Evolutionary conservation across 2,888 invertebrate genomes (phyloP), one percentile per base, ranked within the genome.

Genomic region (Andrena marginata): DNA sequence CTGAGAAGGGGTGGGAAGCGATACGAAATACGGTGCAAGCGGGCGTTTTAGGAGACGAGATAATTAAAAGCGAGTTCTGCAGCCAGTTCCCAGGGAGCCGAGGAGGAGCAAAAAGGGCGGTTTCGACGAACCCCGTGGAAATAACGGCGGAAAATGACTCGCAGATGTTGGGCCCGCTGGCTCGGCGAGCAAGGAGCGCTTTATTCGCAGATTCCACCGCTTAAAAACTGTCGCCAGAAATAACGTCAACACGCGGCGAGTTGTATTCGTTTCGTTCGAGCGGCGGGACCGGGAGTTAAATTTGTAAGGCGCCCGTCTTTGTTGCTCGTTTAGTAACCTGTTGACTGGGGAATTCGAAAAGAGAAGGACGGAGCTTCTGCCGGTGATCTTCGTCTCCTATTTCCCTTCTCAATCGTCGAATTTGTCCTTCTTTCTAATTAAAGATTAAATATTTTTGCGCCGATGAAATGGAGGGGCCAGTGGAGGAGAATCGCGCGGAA

Each of bases 141-240:
- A 86, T 87, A 86, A 87, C 86, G 85, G 59, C 67, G 77, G 72
- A 74, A 85, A 87, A 86, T 74, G 87, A 87, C 86, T 82, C 85
- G 82, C 86, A 86, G 86, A 86, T 86, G 86, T 87, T 85, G 76
- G 79, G 20, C 10, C 73, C 65, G 64, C 51, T 42, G 29, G 70
- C 78, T 64, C 33, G 68, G 60, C 56, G 64, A 79, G 82, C 73
- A 48, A 63, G 80, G 74, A 64, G 65, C 81, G 85, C 77, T 85
- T 85, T 76, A 81, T 78, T 78, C 77, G 84, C 72, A 78, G 85
- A 87, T 87, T 77, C 73, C 73, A 31, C 82, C 63, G 67, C 73
- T 72, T 78, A 81, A 85, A 87, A 87, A 86, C 78, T 87, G 87
- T 87, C 82, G 76, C 85, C 82, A 77, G 82, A 82, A 83, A 83